phyloP scores from a whole-genome alignment of 1,140 invertebrate genomes.

The Wiebesia pumilae region DNA sequence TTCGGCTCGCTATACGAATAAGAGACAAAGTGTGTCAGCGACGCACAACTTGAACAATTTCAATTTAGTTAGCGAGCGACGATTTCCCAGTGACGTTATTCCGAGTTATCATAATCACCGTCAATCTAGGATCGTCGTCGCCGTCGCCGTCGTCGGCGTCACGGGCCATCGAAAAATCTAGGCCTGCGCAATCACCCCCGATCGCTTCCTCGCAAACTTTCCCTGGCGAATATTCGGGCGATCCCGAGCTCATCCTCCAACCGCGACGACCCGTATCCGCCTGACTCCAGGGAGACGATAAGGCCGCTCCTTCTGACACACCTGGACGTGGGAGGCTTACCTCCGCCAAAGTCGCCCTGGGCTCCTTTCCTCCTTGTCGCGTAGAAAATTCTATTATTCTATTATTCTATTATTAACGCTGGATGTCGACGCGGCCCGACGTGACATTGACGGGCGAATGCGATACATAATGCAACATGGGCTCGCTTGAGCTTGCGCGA shows the following conservation, averaged over 20 bases:
- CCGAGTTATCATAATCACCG: conserved; percentile 22
- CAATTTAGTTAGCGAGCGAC: conserved; percentile 1
- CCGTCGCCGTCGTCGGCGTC: background rate
- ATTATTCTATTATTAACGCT: conserved; percentile 66
- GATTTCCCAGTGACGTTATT: conserved; percentile 24
- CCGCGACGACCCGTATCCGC: no score
- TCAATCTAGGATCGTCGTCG: background rate
- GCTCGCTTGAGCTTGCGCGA: conserved; percentile 63
- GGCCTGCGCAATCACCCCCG: no score
- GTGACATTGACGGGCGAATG: conserved; percentile 59
- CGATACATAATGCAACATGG: conserved; percentile 73
- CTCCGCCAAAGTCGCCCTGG: no score
- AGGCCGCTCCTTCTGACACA: no score
- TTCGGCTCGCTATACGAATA: background rate
- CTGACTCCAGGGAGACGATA: no score
- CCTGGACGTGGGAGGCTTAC: no score
- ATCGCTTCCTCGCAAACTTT: no score
- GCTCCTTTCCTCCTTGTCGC: background rate
- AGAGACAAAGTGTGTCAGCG: conserved; percentile 9
- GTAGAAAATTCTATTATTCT: conserved; percentile 66
- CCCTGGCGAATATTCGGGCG: no score
- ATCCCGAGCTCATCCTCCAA: no score
- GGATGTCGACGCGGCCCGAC: conserved; percentile 52
- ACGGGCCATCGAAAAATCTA: background rate
- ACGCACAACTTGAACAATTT: conserved; percentile 7